Percentiles rank a stretch among this genome's conserved stretches.
Conservation (phyloP, 2,113 vertebrate species). For the Hylia prasina region DNA sequence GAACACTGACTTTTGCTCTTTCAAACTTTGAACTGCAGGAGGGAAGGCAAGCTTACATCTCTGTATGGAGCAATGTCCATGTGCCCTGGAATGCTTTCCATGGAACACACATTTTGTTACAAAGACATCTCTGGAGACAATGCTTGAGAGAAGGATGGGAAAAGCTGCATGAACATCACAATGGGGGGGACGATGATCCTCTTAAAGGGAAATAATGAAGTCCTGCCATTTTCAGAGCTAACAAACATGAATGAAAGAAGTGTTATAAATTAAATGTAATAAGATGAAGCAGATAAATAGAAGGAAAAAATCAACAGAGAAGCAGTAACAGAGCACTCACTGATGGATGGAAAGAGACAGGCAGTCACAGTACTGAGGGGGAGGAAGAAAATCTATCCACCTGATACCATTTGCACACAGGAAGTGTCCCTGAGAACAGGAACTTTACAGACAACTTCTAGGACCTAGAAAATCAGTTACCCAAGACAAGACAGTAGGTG, state of each 20-base stretch:
- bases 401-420: not conserved
- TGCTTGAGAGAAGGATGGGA: not conserved
- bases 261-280: not conserved
- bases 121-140: not conserved
- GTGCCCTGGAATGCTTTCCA: not conserved
- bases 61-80: not conserved
- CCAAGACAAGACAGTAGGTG: not conserved
- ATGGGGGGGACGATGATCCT: fast-evolving
- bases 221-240: not conserved
- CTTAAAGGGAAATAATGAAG: not conserved
- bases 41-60: not conserved
- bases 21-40: constrained; percentile 49
- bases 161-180: not conserved
- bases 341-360: not conserved
- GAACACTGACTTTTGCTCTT: constrained; percentile 47
- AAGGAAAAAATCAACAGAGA: not conserved
- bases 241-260: not conserved
- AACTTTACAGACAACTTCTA: not conserved
- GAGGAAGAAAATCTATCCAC: not conserved
- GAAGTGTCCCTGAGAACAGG: not conserved
- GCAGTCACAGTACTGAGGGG: not conserved
- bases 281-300: not conserved
- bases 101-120: not conserved
- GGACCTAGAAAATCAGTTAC: not conserved
- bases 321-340: not conserved